Evolutionary conservation across 1,140 invertebrate genomes (phyloP).

Genomic region (Ostrea edulis): DNA sequence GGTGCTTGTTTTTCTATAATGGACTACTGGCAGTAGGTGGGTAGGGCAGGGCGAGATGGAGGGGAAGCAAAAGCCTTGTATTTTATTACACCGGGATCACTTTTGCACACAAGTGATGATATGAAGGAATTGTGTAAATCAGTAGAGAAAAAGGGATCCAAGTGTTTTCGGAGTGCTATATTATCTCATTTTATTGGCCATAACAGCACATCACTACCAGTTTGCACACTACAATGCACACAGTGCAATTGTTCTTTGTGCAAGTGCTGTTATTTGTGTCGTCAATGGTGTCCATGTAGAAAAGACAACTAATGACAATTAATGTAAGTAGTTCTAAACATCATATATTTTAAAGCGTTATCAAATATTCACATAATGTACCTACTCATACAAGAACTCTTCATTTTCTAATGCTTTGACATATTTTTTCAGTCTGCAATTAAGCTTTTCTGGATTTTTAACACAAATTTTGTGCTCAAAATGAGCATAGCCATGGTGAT

Average conservation of each 20-base stretch:
- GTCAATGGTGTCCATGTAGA: background rate
- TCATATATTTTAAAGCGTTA: too few species aligned
- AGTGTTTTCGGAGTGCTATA: background rate
- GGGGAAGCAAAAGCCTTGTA: background rate
- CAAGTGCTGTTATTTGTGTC: background rate
- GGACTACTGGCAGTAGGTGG: conserved; percentile 46
- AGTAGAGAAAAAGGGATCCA: background rate
- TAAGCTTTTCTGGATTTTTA: conserved; percentile 42
- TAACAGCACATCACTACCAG: background rate
- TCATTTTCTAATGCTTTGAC: background rate
- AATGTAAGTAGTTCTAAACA: background rate
- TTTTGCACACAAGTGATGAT: background rate
- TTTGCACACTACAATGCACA: background rate
- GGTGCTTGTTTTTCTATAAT: conserved; percentile 42
- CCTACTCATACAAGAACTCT: background rate
- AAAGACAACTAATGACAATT: background rate
- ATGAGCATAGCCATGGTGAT: background rate
- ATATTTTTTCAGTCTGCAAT: conserved; percentile 41
- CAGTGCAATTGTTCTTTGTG: background rate
- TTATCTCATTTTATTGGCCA: conserved; percentile 1
- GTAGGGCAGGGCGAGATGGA: conserved; percentile 47
- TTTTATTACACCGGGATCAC: background rate
- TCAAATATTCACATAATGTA: background rate
- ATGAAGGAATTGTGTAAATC: conserved; percentile 3
- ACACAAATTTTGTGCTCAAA: conserved; percentile 33